Evolutionary conservation across 2,113 vertebrate species (phyloP).

Genomic region (Connochaetes taurinus): DNA sequence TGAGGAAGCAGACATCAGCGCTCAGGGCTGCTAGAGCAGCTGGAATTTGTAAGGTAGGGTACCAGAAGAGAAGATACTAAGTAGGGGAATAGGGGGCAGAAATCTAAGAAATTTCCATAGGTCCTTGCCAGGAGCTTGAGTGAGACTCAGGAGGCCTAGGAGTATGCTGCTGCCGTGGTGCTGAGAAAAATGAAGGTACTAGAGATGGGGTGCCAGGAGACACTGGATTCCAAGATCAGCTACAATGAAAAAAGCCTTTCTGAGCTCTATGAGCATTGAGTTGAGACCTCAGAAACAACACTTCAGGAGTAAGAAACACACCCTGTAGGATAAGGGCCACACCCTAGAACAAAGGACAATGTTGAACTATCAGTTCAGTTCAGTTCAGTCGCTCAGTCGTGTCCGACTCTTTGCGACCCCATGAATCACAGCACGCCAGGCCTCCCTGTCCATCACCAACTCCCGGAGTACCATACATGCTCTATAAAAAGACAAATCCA

Average conservation of each 20-base stretch:
- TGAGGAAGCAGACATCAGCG: not conserved
- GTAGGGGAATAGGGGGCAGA: not conserved
- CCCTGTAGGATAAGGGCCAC: not conserved
- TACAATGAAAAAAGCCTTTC: not conserved
- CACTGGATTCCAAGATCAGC: not conserved
- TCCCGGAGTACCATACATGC: no score
- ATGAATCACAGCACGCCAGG: no score
- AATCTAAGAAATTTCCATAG: not conserved
- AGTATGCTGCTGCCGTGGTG: not conserved
- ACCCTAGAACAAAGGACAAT: not conserved
- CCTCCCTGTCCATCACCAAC: no score
- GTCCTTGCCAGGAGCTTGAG: not conserved
- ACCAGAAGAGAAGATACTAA: not conserved
- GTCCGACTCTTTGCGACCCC: no score
- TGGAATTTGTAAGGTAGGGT: not conserved
- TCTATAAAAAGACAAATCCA: not conserved
- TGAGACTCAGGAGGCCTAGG: not conserved
- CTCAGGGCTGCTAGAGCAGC: not conserved
- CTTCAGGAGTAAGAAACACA: not conserved
- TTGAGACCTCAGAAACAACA: not conserved
- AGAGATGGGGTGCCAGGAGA: not conserved
- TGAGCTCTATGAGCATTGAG: not conserved
- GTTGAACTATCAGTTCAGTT: not conserved
- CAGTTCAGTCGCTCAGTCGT: no score
- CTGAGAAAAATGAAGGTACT: not conserved